phyloP scores from a whole-genome alignment of 2,888 invertebrate species.

The Molorchus minor region DNA sequence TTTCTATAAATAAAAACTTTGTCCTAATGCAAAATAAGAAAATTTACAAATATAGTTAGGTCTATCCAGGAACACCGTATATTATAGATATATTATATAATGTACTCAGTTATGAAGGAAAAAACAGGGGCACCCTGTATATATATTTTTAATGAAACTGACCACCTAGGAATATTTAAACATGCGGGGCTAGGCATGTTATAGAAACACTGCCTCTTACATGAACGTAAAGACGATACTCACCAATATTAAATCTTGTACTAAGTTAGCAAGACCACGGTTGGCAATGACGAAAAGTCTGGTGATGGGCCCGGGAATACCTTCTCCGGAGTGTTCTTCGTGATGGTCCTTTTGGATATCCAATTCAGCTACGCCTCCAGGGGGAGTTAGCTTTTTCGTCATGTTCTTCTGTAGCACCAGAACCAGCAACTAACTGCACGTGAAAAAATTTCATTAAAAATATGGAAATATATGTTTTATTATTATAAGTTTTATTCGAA shows the following conservation, averaged over 20 bases:
- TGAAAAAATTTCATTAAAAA: slow-evolving; percentile 3
- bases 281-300: slow-evolving; percentile 88
- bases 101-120: no score
- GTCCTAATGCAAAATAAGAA: no score
- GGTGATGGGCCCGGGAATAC: slow-evolving; percentile 88
- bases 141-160: no score
- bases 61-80: no score
- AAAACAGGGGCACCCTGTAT: no score
- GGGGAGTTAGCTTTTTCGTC: slow-evolving; percentile 68
- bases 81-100: no score
- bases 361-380: slow-evolving; percentile 66
- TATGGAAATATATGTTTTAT: not conserved
- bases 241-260: slow-evolving; percentile 88
- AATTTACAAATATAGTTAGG: no score
- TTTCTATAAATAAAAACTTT: no score
- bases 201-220: no score
- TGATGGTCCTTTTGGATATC: slow-evolving; percentile 66
- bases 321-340: slow-evolving; percentile 83
- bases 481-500: not conserved
- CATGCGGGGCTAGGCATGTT: no score
- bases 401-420: slow-evolving; percentile 72
- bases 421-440: slow-evolving; percentile 77
- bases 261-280: slow-evolving; percentile 85
- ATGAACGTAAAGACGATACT: no score
- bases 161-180: no score